phyloP scores from a whole-genome alignment of 2,797 vertebrate genomes.

The Microctenopoma steveboyesi region DNA sequence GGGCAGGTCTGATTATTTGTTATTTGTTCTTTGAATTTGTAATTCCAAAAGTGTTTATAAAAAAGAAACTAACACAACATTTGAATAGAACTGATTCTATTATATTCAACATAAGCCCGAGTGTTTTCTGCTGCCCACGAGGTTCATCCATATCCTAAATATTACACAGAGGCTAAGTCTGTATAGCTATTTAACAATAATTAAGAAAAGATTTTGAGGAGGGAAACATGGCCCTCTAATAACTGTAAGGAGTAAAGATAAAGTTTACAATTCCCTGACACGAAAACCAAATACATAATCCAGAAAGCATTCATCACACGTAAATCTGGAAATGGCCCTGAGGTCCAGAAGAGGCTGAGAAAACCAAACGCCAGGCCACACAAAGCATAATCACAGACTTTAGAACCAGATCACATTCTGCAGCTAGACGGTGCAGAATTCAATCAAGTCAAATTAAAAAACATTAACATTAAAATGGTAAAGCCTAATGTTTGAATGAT shows the following conservation, averaged over 20 bases:
- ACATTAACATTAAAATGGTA: slow-evolving; percentile 43
- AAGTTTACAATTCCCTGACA: slow-evolving; percentile 12
- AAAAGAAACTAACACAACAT: neutral
- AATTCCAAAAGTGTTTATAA: no score
- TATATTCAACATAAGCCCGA: slow-evolving; percentile 5
- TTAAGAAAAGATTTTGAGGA: neutral
- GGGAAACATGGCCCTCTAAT: neutral
- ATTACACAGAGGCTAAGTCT: no score
- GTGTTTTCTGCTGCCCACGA: neutral
- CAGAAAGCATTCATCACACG: slow-evolving; percentile 17
- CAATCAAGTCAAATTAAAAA: slow-evolving; percentile 44
- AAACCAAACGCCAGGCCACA: slow-evolving; percentile 10
- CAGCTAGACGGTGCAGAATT: slow-evolving; percentile 18
- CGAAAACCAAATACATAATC: slow-evolving; percentile 25
- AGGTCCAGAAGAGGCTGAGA: slow-evolving; percentile 11
- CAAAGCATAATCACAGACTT: neutral
- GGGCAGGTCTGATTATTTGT: slow-evolving; percentile 8
- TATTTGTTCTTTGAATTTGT: slow-evolving; percentile 8
- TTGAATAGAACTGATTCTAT: neutral
- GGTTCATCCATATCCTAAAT: neutral
- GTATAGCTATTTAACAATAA: neutral
- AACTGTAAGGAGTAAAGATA: neutral
- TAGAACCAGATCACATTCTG: slow-evolving; percentile 7
- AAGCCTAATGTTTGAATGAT: slow-evolving; percentile 48
- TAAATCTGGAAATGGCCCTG: slow-evolving; percentile 1